phyloP scores from a whole-genome alignment of 2,888 invertebrate species.

The Pristionchus maxplancki region DNA sequence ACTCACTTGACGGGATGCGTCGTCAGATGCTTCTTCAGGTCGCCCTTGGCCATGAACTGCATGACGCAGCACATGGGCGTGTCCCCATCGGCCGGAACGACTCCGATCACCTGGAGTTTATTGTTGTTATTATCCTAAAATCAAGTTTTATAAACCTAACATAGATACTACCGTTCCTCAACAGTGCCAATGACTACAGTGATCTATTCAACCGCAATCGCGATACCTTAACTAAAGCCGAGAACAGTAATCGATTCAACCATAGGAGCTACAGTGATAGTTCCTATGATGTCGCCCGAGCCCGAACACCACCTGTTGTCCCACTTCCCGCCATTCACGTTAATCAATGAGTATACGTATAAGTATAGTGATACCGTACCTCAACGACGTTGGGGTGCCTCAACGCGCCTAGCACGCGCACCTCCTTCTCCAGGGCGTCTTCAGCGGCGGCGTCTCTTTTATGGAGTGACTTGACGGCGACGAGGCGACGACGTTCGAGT shows the following conservation, averaged over 20 bases:
- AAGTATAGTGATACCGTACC: no score
- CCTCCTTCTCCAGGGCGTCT: slow-evolving; percentile 68
- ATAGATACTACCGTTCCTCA: background rate
- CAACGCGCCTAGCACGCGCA: slow-evolving; percentile 64
- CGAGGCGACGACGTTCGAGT: slow-evolving; percentile 50
- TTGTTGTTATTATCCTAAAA: background rate
- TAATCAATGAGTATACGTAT: no score
- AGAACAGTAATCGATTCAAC: no score
- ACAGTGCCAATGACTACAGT: no score
- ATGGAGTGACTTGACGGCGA: slow-evolving; percentile 62
- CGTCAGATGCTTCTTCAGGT: slow-evolving; percentile 84
- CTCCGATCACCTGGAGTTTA: slow-evolving; percentile 61
- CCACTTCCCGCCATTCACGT: no score
- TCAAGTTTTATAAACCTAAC: background rate
- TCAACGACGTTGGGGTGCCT: slow-evolving; percentile 72
- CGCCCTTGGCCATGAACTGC: slow-evolving; percentile 91
- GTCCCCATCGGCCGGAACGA: slow-evolving; percentile 57
- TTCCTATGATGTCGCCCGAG: no score
- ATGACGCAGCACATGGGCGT: slow-evolving; percentile 88
- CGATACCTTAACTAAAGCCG: no score
- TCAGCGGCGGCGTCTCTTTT: slow-evolving; percentile 61
- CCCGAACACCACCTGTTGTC: no score
- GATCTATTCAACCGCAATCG: no score
- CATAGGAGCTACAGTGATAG: no score
- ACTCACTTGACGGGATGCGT: slow-evolving; percentile 59